phyloP scores from a whole-genome alignment of 2,113 vertebrate genomes.

The Falco punctatus region DNA sequence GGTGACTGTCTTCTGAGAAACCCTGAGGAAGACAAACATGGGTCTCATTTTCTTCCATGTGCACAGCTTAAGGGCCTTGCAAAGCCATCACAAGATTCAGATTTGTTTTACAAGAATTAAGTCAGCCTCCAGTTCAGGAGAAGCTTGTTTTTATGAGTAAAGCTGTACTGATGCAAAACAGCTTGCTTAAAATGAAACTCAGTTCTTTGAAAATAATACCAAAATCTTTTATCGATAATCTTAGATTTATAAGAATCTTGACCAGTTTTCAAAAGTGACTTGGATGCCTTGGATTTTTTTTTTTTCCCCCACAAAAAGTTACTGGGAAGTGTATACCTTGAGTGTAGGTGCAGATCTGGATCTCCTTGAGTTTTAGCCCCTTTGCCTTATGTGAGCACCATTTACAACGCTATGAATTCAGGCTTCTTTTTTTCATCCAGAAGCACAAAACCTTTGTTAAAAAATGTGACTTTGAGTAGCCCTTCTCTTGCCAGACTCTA shows the following conservation, averaged over 20 bases:
- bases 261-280: background rate
- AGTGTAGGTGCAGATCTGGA: accelerated
- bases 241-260: background rate
- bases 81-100: background rate
- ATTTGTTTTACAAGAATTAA: background rate
- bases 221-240: background rate
- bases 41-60: background rate
- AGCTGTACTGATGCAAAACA: background rate
- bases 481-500: background rate
- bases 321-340: background rate
- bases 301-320: background rate
- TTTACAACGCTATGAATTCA: background rate
- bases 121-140: background rate
- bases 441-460: background rate
- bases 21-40: background rate
- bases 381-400: accelerated
- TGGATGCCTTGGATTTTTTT: background rate
- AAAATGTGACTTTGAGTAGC: background rate
- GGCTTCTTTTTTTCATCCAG: background rate
- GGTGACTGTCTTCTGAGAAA: background rate
- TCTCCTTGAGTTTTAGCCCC: background rate
- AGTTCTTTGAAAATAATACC: background rate
- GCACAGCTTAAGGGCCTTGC: background rate
- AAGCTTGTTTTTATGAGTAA: background rate
- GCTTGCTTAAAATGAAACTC: background rate